Base-by-base conservation (phyloP, 2,888 invertebrate species). In the Gryllus longicercus region DNA sequence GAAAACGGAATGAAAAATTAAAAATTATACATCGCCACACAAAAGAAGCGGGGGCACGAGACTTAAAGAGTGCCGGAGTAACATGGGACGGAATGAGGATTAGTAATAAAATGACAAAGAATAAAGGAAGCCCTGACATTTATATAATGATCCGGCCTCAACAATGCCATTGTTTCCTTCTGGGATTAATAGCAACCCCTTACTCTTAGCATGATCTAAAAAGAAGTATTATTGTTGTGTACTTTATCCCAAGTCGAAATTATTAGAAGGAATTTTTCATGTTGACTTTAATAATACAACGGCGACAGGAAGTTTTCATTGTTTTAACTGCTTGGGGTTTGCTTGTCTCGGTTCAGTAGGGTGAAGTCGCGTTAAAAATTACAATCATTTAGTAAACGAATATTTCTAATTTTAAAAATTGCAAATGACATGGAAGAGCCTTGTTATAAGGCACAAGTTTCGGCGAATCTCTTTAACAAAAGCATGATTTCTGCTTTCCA, bases 1-100 rank as follows among this genome's bases (percentile, higher is more conserved):
- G 50, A 49, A 77, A 50, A 50, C 50, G 50, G 77, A 77, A 50
- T 50, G 74, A 79, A 79, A 76, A 63, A 63, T 63, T 63, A 63
- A 63, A 63, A 63, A 63, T 63, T 63, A 63, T 63, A 63, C n/a
- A 63, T 63, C 63, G 63, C n/a, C 16, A 8, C n/a, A 63, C 63
- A 63, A 63, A 63, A 63, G 63, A 63, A 63, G 63, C 4, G 5
- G 16, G 63, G n/a, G 63, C 63, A 18, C 63, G 63, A n/a, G 63
- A 63, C 63, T 63, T 63, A 63, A 63, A 63, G 63, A 63, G 63
- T 63, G 63, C 38, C 38, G 38, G 38, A 38, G 38, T 38, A 38
- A 38, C 38, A 38, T 63, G 63, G 14, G 16, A n/a, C 14, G 63
- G 63, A 63, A 63, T 63, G n/a, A n/a, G 63, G 63, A 63, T 63